Evolutionary conservation across 2,888 invertebrate genomes (phyloP), one percentile per base, ranked within the genome.

Genomic region (Carterocephalus palaemon): DNA sequence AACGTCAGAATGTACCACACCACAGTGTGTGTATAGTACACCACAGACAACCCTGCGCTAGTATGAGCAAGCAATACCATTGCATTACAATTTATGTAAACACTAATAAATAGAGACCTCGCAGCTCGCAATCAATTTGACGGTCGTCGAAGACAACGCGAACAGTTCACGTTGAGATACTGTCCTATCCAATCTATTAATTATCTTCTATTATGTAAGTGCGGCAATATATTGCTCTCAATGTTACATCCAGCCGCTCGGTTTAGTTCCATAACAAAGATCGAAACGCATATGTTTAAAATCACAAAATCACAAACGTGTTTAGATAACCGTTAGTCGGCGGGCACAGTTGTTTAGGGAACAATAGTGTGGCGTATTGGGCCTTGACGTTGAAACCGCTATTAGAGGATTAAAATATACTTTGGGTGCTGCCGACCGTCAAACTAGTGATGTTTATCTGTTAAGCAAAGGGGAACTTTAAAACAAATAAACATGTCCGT

Each of bases 221-320:
- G 43, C 37, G 43, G 43, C 31, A 22, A 31, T 37, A 37, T 31
- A 45, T 24, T 37, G 43, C 43, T 17, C 24, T 31, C 29, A 45
- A 37, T 31, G 16, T 29, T 45, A 23, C 43, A 28, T 23, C 19
- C 20, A 16, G 13, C 6, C 2, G 19, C 3, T 22, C 15, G 16
- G 9, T 36, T 19, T 15, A 15, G 31, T 20, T 19, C 33, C 12
- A 29, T 20, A 13, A 38, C 20, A 26, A 8, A 22, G 62, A 70
- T 70, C 67, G 72, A 72, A 72, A 71, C 59, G 67, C 69, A 70
- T 70, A 73, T 66, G 28, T 40, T 33, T 46, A 42, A 37, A 38
- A 33, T 37, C 49, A 41, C 59, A 62, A 55, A 64, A 64, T 59
- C 56, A 62, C 56, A 52, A 55, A 58, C 56, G 43, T 47, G 54